These are phyloP conservation scores for Gnatocerus cornutus DNA, from an alignment of 2,888 invertebrate genomes.

Conservation along the genomic window DNA sequence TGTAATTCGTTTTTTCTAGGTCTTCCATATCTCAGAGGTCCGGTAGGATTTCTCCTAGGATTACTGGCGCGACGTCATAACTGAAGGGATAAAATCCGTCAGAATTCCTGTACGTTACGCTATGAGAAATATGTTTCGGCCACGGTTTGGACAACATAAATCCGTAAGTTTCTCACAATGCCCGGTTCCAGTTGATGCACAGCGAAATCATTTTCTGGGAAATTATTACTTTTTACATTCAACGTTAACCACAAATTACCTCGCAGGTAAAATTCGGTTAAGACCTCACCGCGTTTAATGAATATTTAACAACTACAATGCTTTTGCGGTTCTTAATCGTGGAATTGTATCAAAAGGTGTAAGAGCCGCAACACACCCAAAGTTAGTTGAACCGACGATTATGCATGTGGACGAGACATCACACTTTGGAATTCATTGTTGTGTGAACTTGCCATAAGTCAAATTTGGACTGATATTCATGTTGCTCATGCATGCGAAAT, in stretches of 20 bases:
- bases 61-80: constrained; percentile 53
- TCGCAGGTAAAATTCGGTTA: constrained; percentile 3
- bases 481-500: constrained; percentile 23
- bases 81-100: constrained; percentile 45
- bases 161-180: constrained; percentile 29
- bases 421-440: too few species aligned
- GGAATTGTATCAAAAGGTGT: too few species aligned
- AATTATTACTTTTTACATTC: constrained; percentile 15
- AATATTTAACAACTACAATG: constrained; percentile 5
- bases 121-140: constrained; percentile 36
- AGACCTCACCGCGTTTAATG: constrained; percentile 20
- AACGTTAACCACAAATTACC: constrained; percentile 32
- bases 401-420: too few species aligned
- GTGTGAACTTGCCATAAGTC: neutral
- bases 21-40: constrained; percentile 49
- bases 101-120: constrained; percentile 37
- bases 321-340: neutral
- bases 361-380: too few species aligned
- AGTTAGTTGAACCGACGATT: too few species aligned
- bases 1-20: constrained; percentile 55
- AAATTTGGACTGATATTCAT: constrained; percentile 25
- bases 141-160: constrained; percentile 27
- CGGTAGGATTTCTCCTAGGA: constrained; percentile 55
- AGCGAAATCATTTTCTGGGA: constrained; percentile 17
- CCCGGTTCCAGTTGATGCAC: constrained; percentile 16